Evolutionary conservation across 2,113 vertebrate genomes (phyloP), one percentile per base, ranked within the genome.

Genomic region (Tragelaphus scriptus): DNA sequence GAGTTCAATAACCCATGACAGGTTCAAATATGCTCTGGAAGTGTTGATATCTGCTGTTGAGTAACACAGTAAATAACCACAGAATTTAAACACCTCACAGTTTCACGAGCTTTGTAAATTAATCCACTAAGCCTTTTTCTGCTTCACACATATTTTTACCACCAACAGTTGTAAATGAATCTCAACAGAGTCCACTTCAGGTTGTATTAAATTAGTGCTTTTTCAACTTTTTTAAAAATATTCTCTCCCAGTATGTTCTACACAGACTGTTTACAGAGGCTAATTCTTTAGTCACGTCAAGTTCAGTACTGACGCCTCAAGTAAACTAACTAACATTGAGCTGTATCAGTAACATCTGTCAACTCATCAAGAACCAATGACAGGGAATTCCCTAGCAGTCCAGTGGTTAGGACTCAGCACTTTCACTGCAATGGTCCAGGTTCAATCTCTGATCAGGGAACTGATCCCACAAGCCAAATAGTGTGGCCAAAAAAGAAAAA

Each of bases 181-280:
- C 71, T 87, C 87, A 84, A 55, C 49, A 92, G 55, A 81, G 96
- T 90, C 61, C 25, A 95, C 56, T 88, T 95, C 44, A 95, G 71
- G n/a, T 61, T 94, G 47, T 87, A 94, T 3, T 61, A n/a, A 91
- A 89, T 58, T 82, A 30, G 6, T 91, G 7, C 81, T 53, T 95
- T 87, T 58, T 87, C 44, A 97, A 92, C 51, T 90, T 93, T 77
- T 82, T 47, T 94, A 58, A 92, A 95, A 94, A 95, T 71, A 95
- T 55, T 92, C 55, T 96, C 25, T 19, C 55, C 49, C 71, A 4
- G 32, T 59, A 17, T 51, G 30, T 68, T 94, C 51, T 51, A 79
- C 26, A 89, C 25, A 88, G 26, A 91, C 61, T 90, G 79, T 88
- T 85, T 17, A 77, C 6, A 94, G 25, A 84, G 13, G 61, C 80